These are phyloP conservation scores for Ophioninae sp. DNA, from an alignment of 2,888 invertebrate genomes.

Conservation along the genomic window DNA sequence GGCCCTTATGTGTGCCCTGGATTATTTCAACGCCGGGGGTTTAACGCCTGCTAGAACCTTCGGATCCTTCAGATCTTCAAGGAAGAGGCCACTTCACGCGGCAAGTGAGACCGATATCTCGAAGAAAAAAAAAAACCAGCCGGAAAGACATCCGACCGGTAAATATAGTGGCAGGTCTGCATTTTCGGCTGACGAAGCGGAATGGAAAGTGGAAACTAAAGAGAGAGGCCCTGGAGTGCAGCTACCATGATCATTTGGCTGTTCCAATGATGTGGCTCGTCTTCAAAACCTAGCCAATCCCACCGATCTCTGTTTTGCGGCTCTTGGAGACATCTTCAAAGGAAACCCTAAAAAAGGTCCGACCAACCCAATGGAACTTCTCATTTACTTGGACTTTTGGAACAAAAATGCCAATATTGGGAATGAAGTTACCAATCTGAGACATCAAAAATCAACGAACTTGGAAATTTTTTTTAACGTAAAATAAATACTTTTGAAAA, in stretches of 20 bases:
- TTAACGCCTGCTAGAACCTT: slow-evolving; percentile 61
- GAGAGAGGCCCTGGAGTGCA: slow-evolving; percentile 9
- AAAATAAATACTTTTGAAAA: too few relatives aligned
- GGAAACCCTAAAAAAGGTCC: slow-evolving; percentile 59
- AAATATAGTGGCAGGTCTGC: slow-evolving; percentile 48
- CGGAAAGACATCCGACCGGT: slow-evolving; percentile 31
- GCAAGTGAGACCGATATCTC: slow-evolving; percentile 33
- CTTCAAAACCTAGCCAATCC: slow-evolving; percentile 44
- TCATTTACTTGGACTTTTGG: slow-evolving; percentile 44
- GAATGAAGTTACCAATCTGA: too few relatives aligned
- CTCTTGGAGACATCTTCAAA: slow-evolving; percentile 54
- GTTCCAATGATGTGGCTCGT: slow-evolving; percentile 33
- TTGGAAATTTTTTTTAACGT: too few relatives aligned
- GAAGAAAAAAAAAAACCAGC: slow-evolving; percentile 4
- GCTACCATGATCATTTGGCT: slow-evolving; percentile 9
- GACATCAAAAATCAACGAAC: too few relatives aligned
- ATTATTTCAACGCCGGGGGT: slow-evolving; percentile 72
- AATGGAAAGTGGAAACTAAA: background rate
- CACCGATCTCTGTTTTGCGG: slow-evolving; percentile 61
- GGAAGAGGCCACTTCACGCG: slow-evolving; percentile 44
- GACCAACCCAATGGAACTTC: slow-evolving; percentile 45
- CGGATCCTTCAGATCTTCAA: background rate
- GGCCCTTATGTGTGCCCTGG: slow-evolving; percentile 54
- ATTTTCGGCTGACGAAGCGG: slow-evolving; percentile 28
- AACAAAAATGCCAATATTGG: background rate